These are phyloP conservation scores for Anorthoa munda DNA, from an alignment of 2,888 invertebrate genomes.

Conservation along the genomic window DNA sequence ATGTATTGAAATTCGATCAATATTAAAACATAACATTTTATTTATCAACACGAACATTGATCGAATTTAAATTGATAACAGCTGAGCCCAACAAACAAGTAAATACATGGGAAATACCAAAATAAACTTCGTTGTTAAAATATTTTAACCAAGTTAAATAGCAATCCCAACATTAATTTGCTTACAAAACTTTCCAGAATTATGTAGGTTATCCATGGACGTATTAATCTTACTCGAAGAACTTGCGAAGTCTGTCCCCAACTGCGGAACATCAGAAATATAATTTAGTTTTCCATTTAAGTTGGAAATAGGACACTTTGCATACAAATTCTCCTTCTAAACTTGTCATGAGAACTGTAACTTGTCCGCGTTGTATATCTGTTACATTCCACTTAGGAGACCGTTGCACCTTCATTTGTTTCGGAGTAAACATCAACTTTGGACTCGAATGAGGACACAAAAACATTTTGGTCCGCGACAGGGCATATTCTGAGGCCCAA, in stretches of 20 bases:
- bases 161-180: conserved; percentile 45
- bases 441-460: conserved; percentile 69
- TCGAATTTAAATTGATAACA: conserved; percentile 6
- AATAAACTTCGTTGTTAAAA: conserved; percentile 13
- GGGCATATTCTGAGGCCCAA: conserved; percentile 66
- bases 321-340: conserved; percentile 68
- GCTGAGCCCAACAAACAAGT: neutral
- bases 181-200: conserved; percentile 51
- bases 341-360: conserved; percentile 63
- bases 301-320: conserved; percentile 67
- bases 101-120: neutral
- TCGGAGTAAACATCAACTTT: conserved; percentile 69
- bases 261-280: conserved; percentile 68
- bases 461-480: conserved; percentile 71
- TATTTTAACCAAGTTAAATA: conserved; percentile 40
- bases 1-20: conserved; percentile 3
- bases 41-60: conserved; percentile 5
- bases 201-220: conserved; percentile 60
- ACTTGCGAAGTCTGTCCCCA: conserved; percentile 63
- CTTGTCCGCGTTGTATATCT: conserved; percentile 60
- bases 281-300: conserved; percentile 72
- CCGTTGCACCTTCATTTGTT: conserved; percentile 76
- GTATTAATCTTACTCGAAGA: conserved; percentile 66
- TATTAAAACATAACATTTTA: conserved; percentile 33
- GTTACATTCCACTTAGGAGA: conserved; percentile 66